A percentile compares a stretch with the other conserved stretches of the same genome.
These are phyloP conservation scores for Apeira syringaria DNA, from an alignment of 2,888 invertebrate genomes.

Conservation along the genomic window DNA sequence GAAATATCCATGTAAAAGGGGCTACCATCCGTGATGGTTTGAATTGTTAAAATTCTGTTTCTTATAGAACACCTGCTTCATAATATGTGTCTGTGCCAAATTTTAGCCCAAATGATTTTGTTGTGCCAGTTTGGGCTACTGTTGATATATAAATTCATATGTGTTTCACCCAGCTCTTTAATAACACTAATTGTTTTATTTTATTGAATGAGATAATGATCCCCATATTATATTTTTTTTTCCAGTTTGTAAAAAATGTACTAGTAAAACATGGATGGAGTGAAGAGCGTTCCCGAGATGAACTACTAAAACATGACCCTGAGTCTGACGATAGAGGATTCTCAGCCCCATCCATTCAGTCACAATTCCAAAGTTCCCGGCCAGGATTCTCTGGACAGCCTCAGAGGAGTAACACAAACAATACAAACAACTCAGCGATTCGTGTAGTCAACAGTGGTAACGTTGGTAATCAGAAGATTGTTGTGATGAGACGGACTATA, in stretches of 20 bases:
- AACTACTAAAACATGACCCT: constrained; percentile 74
- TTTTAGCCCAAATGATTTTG: too few relatives aligned
- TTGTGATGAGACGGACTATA: constrained; percentile 46
- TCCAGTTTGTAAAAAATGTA: constrained; percentile 80
- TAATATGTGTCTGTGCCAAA: too few relatives aligned
- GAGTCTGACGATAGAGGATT: constrained; percentile 61
- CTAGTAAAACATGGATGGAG: constrained; percentile 81
- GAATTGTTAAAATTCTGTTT: too few relatives aligned
- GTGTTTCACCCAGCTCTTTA: too few relatives aligned
- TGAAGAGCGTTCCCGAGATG: constrained; percentile 81
- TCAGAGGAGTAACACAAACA: background rate
- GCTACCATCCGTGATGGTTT: too few relatives aligned
- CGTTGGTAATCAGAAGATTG: constrained; percentile 41
- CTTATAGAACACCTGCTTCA: too few relatives aligned
- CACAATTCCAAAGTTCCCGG: constrained; percentile 41
- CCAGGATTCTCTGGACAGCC: constrained; percentile 52
- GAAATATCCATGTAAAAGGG: too few relatives aligned
- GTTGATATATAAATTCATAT: too few relatives aligned
- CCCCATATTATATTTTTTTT: constrained; percentile 14
- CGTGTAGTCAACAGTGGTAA: background rate
- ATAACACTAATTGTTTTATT: too few relatives aligned
- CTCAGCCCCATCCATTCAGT: constrained; percentile 19
- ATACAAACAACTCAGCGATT: background rate
- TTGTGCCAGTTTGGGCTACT: too few relatives aligned
- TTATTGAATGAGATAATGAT: too few relatives aligned